These are phyloP conservation scores for Keiferia lycopersicella DNA, from an alignment of 2,888 invertebrate genomes.

Conservation along the genomic window DNA sequence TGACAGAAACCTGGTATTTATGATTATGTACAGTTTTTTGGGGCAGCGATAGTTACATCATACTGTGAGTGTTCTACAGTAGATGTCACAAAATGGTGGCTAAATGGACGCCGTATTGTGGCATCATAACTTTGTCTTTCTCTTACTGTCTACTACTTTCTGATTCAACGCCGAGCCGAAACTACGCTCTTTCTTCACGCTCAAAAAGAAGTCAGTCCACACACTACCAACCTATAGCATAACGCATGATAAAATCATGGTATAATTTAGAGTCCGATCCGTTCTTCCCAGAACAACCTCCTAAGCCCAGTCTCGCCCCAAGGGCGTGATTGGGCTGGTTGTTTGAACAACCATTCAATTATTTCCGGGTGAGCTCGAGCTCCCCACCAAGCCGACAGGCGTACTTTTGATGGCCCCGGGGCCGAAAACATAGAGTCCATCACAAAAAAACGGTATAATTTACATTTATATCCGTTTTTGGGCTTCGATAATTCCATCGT, in stretches of 20 bases:
- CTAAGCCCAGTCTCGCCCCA: too few species aligned
- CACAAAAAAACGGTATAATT: too few species aligned
- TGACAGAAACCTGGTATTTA: background rate
- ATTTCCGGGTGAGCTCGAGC: too few species aligned
- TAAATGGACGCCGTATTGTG: background rate
- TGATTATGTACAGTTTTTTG: background rate
- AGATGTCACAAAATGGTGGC: background rate
- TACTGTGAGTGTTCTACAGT: background rate
- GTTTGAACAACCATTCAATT: too few species aligned
- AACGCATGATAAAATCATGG: too few species aligned
- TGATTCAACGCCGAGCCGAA: background rate
- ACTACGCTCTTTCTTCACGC: constrained; percentile 85
- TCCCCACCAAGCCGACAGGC: too few species aligned
- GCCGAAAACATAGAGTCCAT: too few species aligned
- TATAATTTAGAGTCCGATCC: too few species aligned
- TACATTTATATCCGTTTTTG: too few species aligned
- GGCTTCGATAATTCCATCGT: background rate
- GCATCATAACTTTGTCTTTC: background rate
- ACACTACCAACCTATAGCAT: constrained; percentile 42
- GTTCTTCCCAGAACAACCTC: too few species aligned
- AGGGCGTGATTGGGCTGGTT: too few species aligned
- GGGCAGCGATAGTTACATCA: background rate
- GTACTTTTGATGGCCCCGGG: too few species aligned
- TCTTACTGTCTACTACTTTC: background rate
- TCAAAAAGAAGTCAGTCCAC: constrained; percentile 96